These are phyloP conservation scores for Muntiacus reevesi DNA, from an alignment of 2,113 vertebrate genomes.

Conservation along the genomic window DNA sequence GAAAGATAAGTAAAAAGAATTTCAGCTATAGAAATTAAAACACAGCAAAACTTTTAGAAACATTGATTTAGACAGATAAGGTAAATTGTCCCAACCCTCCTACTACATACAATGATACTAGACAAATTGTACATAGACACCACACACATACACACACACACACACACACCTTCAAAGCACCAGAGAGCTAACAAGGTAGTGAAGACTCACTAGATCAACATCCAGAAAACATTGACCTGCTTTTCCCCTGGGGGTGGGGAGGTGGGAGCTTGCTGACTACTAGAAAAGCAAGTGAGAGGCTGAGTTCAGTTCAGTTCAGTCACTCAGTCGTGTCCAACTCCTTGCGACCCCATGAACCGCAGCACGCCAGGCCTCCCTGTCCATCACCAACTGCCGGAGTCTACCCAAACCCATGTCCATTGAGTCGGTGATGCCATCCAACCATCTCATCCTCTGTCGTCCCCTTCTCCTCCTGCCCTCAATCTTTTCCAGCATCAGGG, in stretches of 20 bases:
- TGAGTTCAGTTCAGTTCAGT: neutral
- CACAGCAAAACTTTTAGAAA: neutral
- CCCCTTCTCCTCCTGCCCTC: neutral
- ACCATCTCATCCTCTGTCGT: neutral
- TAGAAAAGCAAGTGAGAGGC: neutral
- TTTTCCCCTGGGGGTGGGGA: neutral
- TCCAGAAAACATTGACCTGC: neutral
- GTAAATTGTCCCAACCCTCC: neutral
- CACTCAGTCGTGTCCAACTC: accelerated
- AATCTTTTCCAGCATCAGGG: neutral
- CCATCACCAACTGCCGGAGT: neutral
- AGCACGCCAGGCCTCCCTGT: neutral
- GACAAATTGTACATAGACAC: neutral
- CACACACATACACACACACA: no score
- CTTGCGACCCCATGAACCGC: neutral
- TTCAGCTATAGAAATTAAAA: neutral
- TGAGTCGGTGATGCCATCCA: neutral
- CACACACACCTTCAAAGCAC: neutral
- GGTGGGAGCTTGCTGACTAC: neutral
- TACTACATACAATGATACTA: neutral
- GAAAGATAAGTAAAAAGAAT: neutral
- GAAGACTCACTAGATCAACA: neutral
- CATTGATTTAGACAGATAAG: neutral
- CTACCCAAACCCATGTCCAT: neutral
- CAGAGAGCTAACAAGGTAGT: neutral